These are phyloP conservation scores for Phataginus tricuspis DNA, from an alignment of 2,797 vertebrate genomes.

Conservation along the genomic window DNA sequence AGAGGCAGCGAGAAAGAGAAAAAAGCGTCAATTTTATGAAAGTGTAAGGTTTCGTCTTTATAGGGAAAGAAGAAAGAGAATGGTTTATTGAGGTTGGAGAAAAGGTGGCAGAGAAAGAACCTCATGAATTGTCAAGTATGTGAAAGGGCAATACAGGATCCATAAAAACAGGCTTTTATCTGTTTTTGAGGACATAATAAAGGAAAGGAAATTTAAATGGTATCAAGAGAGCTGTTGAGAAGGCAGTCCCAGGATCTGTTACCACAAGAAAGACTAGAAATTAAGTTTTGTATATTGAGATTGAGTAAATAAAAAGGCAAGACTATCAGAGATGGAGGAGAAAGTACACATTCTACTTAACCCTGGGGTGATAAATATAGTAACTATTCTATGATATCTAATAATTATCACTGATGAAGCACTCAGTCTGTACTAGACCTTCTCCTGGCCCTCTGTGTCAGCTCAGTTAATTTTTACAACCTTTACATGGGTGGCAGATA, in stretches of 20 bases:
- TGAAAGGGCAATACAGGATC: neutral
- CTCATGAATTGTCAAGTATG: slow-evolving; percentile 40
- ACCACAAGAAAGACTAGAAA: slow-evolving; percentile 53
- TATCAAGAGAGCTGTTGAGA: slow-evolving; percentile 14
- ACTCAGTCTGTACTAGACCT: neutral
- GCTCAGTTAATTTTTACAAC: neutral
- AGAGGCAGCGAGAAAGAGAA: slow-evolving; percentile 35
- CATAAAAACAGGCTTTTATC: slow-evolving; percentile 57
- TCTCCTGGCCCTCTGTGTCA: neutral
- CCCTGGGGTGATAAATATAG: neutral
- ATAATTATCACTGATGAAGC: slow-evolving; percentile 18
- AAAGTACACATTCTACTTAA: slow-evolving; percentile 50
- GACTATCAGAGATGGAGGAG: slow-evolving; percentile 2
- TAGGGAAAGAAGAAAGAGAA: slow-evolving; percentile 62
- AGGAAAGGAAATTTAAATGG: slow-evolving; percentile 59
- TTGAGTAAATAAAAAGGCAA: slow-evolving; percentile 59
- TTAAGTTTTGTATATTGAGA: slow-evolving; percentile 25
- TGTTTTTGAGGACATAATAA: slow-evolving; percentile 47
- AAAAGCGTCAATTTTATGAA: slow-evolving; percentile 51
- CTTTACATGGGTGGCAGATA: neutral
- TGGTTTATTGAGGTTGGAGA: slow-evolving; percentile 38
- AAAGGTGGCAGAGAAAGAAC: slow-evolving; percentile 38
- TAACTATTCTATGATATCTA: neutral
- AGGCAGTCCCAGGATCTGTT: slow-evolving; percentile 46
- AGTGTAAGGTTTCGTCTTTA: slow-evolving; percentile 52